phyloP scores from a whole-genome alignment of 2,113 vertebrate species.

The Passer domesticus region DNA sequence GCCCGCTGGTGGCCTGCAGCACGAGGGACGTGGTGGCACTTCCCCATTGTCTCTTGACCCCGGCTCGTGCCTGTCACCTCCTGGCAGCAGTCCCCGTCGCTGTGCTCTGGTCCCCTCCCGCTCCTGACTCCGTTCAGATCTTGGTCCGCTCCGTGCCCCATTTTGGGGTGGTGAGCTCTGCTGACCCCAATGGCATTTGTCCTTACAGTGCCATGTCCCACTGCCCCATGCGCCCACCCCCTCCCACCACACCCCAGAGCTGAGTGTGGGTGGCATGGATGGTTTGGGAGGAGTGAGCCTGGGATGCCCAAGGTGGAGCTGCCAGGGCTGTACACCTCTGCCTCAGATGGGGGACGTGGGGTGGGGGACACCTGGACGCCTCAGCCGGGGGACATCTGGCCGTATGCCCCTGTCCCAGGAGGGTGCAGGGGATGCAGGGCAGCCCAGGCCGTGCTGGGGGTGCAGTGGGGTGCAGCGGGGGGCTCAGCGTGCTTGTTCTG shows the following conservation, averaged over 20 bases:
- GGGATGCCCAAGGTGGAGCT: not conserved
- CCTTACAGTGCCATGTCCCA: not conserved
- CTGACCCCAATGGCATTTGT: not conserved
- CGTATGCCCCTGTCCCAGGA: accelerated
- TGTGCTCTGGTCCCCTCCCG: not conserved
- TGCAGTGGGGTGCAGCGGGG: not conserved
- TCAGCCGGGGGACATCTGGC: not conserved
- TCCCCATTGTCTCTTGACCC: not conserved
- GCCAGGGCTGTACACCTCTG: not conserved
- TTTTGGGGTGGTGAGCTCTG: not conserved
- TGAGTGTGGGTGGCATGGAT: not conserved
- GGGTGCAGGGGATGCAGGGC: not conserved
- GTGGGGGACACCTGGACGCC: too few species aligned
- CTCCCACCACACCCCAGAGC: not conserved
- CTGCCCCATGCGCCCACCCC: not conserved
- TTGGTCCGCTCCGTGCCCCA: accelerated
- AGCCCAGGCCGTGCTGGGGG: not conserved
- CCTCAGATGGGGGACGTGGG: too few species aligned
- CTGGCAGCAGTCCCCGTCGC: not conserved
- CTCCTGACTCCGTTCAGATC: not conserved
- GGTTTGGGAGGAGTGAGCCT: accelerated
- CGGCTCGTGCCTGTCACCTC: accelerated
- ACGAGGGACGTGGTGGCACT: accelerated
- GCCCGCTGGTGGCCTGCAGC: accelerated
- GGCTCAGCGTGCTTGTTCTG: not conserved